Evolutionary conservation across 2,113 vertebrate species (phyloP).

Genomic region (Bostrychus sinensis): DNA sequence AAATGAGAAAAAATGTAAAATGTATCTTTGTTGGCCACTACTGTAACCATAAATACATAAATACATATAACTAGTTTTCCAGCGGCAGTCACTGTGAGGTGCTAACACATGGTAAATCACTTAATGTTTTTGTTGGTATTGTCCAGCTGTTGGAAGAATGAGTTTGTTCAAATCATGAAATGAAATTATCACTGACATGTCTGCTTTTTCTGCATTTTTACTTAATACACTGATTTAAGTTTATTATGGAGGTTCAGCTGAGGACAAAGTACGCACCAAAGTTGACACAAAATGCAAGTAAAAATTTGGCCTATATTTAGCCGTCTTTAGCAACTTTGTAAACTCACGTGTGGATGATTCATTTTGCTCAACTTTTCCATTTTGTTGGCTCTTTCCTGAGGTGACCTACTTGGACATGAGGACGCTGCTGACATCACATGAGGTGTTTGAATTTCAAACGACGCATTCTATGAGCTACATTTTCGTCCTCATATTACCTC

Average conservation of each 20-base stretch:
- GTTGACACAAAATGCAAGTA: background rate
- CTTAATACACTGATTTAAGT: no score
- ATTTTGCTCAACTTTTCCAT: slow-evolving; percentile 1
- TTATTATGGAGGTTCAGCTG: background rate
- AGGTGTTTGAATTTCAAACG: background rate
- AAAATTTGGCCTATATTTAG: background rate
- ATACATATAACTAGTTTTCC: no score
- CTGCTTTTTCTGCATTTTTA: no score
- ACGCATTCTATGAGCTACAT: background rate
- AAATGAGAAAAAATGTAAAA: no score
- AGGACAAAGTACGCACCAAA: background rate
- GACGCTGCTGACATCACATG: background rate
- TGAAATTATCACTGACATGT: no score
- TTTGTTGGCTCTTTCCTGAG: background rate
- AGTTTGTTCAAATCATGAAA: no score
- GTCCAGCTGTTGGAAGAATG: no score
- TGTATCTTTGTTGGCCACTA: no score
- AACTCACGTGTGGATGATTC: background rate
- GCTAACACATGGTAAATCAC: no score
- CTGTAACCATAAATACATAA: no score
- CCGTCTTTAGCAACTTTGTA: background rate
- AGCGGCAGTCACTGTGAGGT: no score
- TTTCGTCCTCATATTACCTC: background rate
- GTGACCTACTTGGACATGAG: background rate
- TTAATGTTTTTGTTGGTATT: no score